phyloP scores from a whole-genome alignment of 2,113 vertebrate genomes.

The Platysteira castanea region DNA sequence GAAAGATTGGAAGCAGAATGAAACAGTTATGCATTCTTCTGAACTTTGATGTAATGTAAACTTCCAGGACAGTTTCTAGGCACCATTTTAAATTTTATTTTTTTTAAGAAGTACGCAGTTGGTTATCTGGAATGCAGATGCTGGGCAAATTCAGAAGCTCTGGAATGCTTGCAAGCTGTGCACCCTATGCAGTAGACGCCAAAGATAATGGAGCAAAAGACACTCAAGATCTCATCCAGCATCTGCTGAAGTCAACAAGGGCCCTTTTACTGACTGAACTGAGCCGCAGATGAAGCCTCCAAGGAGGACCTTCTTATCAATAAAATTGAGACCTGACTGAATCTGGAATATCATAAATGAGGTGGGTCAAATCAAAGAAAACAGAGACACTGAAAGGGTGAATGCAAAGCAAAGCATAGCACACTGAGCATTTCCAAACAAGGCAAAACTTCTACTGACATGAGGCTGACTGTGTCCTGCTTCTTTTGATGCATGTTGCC shows the following conservation, averaged over 20 bases:
- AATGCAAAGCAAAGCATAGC: neutral
- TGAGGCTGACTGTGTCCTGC: neutral
- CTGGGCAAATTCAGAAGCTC: slow-evolving; percentile 61
- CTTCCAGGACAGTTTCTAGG: slow-evolving; percentile 47
- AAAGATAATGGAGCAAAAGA: slow-evolving; percentile 38
- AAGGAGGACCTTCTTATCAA: neutral
- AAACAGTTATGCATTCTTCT: slow-evolving; percentile 32
- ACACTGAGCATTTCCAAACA: neutral
- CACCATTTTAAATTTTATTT: neutral
- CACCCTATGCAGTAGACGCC: slow-evolving; percentile 51
- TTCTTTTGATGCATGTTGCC: neutral
- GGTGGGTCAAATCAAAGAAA: neutral
- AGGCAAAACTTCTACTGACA: neutral
- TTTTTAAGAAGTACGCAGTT: slow-evolving; percentile 10
- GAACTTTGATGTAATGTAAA: slow-evolving; percentile 50
- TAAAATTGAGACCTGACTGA: neutral
- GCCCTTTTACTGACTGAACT: neutral
- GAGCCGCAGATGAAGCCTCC: neutral
- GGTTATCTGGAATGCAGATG: slow-evolving; percentile 66
- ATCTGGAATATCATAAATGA: neutral
- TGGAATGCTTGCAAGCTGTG: slow-evolving; percentile 56
- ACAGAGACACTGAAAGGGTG: accelerated
- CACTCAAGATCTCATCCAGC: neutral
- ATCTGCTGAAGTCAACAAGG: neutral
- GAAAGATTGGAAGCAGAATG: slow-evolving; percentile 39